A percentile compares a stretch with the other conserved stretches of the same genome.
These are phyloP conservation scores for Ptyas mucosa DNA, from an alignment of 2,113 vertebrate species.

Conservation along the genomic window DNA sequence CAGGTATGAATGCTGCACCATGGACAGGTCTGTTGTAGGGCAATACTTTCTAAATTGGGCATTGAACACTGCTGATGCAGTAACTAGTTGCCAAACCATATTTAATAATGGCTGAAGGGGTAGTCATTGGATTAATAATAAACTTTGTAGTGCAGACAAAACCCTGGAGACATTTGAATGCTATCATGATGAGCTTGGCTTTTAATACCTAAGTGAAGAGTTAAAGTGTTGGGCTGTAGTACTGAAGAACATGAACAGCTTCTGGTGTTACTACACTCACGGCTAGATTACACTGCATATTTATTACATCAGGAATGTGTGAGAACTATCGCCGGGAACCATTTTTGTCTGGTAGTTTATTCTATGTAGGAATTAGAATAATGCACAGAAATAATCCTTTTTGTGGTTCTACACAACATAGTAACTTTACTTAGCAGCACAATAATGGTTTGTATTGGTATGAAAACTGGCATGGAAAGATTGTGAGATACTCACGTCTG, in stretches of 20 bases:
- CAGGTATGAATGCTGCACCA: too few relatives aligned
- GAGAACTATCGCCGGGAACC: not conserved
- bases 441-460: not conserved
- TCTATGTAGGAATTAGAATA: not conserved
- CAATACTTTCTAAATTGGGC: not conserved
- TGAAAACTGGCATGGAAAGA: not conserved
- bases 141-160: not conserved
- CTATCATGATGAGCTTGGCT: conserved; percentile 2
- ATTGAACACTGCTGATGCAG: not conserved
- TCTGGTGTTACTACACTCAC: not conserved
- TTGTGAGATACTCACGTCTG: not conserved
- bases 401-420: not conserved
- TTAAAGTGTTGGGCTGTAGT: conserved; percentile 2
- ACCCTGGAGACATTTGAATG: not conserved
- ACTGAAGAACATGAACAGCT: not conserved
- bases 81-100: conserved; percentile 15
- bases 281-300: not conserved
- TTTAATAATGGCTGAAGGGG: not conserved
- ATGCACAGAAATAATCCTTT: not conserved
- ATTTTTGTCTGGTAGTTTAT: not conserved
- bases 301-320: not conserved
- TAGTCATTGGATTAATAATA: not conserved
- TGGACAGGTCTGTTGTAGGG: not conserved
- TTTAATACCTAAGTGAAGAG: not conserved
- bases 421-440: not conserved